Evolutionary conservation across 2,888 invertebrate species (phyloP).

Genomic region (Agonopterix alstromeriana): DNA sequence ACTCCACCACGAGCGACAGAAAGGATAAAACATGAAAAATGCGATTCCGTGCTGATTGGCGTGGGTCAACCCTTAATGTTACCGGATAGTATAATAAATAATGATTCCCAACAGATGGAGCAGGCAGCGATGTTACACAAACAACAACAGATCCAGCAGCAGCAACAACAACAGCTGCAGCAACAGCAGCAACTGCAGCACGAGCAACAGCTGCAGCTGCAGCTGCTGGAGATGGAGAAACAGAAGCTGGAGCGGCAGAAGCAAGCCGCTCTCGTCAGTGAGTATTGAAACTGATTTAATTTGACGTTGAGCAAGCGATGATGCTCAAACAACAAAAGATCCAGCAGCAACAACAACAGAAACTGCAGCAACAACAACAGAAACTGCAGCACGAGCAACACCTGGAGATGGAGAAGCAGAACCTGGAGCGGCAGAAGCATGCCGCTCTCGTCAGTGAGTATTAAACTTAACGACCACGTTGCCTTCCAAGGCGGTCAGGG

Average conservation of each 20-base stretch:
- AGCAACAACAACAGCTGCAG: slow-evolving; percentile 19
- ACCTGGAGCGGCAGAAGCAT: slow-evolving; percentile 18
- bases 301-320: slow-evolving; percentile 20
- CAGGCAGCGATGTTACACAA: slow-evolving; percentile 15
- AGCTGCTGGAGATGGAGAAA: slow-evolving; percentile 18
- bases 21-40: too few relatives aligned
- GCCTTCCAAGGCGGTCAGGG: too few relatives aligned
- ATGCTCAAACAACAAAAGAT: slow-evolving; percentile 15
- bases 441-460: slow-evolving; percentile 29
- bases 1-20: too few relatives aligned
- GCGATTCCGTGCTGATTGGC: too few relatives aligned
- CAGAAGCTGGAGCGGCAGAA: slow-evolving; percentile 22
- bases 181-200: slow-evolving; percentile 13
- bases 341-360: slow-evolving; percentile 16
- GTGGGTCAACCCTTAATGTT: too few relatives aligned
- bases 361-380: slow-evolving; percentile 18
- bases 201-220: slow-evolving; percentile 10
- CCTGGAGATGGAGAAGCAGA: slow-evolving; percentile 22
- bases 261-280: slow-evolving; percentile 23
- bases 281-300: too few relatives aligned
- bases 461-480: too few relatives aligned
- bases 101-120: slow-evolving; percentile 13
- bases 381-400: slow-evolving; percentile 11
- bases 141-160: slow-evolving; percentile 15
- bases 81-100: too few relatives aligned